phyloP scores from a whole-genome alignment of 2,797 vertebrate genomes.

The Leptatherina wallacei region DNA sequence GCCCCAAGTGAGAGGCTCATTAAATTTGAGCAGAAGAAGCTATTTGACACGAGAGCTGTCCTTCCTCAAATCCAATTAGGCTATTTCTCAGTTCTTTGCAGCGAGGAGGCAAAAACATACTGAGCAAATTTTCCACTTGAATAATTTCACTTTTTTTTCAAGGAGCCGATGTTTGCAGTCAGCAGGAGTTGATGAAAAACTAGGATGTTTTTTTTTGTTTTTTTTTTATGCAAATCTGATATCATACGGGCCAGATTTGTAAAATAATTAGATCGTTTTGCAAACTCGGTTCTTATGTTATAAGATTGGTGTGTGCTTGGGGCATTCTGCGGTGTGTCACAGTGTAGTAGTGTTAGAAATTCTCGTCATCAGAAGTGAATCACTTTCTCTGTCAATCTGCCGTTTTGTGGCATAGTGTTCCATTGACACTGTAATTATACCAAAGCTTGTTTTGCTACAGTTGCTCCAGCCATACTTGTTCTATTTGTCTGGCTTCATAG shows the following conservation, averaged over 20 bases:
- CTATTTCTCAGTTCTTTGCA: constrained; percentile 21
- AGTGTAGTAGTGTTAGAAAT: constrained; percentile 31
- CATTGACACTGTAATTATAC: constrained; percentile 18
- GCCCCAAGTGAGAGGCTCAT: constrained; percentile 32
- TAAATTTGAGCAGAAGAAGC: constrained; percentile 42
- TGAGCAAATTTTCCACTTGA: neutral
- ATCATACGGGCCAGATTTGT: neutral
- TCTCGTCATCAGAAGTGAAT: constrained; percentile 32
- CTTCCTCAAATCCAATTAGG: constrained; percentile 40
- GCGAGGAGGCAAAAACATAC: constrained; percentile 27
- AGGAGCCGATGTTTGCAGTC: neutral
- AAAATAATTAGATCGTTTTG: constrained; percentile 9
- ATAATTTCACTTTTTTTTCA: neutral
- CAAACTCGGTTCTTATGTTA: constrained; percentile 22
- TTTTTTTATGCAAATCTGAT: constrained; percentile 16
- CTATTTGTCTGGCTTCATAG: neutral
- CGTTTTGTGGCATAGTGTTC: constrained; percentile 30
- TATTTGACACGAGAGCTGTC: constrained; percentile 32
- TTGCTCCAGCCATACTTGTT: neutral
- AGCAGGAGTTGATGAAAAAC: constrained; percentile 1
- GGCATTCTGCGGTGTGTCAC: constrained; percentile 14
- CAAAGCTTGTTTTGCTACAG: neutral
- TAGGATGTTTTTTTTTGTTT: neutral
- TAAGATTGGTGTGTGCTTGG: constrained; percentile 18
- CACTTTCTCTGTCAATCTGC: constrained; percentile 40